These are phyloP conservation scores for Dysmachus trigonus DNA, from an alignment of 2,888 invertebrate genomes.

Conservation along the genomic window DNA sequence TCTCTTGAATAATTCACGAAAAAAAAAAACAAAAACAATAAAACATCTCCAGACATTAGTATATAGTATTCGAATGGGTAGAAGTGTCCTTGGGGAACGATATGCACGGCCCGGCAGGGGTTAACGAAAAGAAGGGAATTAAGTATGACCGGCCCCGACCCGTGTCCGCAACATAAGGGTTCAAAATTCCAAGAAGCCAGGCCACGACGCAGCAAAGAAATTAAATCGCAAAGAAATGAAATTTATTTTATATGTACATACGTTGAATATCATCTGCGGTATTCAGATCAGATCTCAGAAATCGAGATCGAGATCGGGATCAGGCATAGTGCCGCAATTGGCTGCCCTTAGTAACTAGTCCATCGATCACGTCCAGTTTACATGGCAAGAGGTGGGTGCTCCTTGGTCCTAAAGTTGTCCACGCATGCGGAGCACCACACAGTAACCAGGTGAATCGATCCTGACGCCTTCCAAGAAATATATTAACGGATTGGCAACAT, in stretches of 20 bases:
- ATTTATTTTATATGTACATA: neutral
- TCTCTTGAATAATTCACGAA: neutral
- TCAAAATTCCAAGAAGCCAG: neutral
- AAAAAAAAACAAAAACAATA: neutral
- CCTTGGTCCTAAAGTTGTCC: neutral
- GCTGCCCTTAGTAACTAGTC: neutral
- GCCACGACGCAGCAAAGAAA: neutral
- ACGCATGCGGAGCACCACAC: neutral
- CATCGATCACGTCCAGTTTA: neutral
- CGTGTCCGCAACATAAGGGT: neutral
- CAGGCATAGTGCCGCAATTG: neutral
- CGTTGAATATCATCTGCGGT: neutral
- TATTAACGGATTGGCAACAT: neutral
- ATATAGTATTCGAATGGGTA: neutral
- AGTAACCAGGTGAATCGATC: neutral
- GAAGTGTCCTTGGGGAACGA: neutral
- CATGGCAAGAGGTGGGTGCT: neutral
- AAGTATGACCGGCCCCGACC: neutral
- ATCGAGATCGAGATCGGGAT: neutral
- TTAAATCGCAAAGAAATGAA: neutral
- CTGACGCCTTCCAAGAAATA: neutral
- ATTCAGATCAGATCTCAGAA: neutral
- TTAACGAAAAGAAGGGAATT: neutral
- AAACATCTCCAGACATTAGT: neutral
- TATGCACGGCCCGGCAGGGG: neutral